These are phyloP conservation scores for Myotis daubentonii DNA, from an alignment of 2,797 vertebrate species.

Conservation along the genomic window DNA sequence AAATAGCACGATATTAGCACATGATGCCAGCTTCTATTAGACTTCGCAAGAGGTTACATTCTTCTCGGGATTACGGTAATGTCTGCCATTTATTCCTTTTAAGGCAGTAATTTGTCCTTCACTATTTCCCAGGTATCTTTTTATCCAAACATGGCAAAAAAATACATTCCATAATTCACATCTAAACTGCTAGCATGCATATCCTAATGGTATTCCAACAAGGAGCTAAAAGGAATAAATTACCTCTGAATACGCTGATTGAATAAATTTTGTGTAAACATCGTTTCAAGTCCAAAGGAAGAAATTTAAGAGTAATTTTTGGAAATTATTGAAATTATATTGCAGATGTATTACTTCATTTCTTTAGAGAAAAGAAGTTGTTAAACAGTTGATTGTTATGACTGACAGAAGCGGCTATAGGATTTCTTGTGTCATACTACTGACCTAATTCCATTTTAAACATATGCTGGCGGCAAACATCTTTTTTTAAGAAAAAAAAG, in stretches of 20 bases:
- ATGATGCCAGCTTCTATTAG: background rate
- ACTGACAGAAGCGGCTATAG: background rate
- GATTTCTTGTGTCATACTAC: background rate
- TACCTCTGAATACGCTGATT: slow-evolving; percentile 12
- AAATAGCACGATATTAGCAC: background rate
- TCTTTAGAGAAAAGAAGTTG: background rate
- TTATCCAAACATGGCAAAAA: slow-evolving; percentile 28
- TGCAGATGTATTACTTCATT: slow-evolving; percentile 12
- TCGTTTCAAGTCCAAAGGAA: background rate
- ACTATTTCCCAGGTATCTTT: background rate
- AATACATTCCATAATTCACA: background rate
- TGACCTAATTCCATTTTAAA: background rate
- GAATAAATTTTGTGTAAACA: background rate
- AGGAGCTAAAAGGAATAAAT: slow-evolving; percentile 33
- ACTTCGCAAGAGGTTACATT: background rate
- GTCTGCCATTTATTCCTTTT: background rate
- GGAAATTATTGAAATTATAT: background rate
- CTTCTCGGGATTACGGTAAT: background rate
- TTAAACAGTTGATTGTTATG: background rate
- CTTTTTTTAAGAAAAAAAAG: no score
- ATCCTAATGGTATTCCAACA: background rate
- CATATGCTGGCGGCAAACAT: background rate
- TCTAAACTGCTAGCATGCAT: background rate
- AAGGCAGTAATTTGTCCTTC: background rate
- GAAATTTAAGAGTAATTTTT: background rate